Evolutionary conservation across 2,888 invertebrate genomes (phyloP).

Genomic region (Periphyllus acericola): DNA sequence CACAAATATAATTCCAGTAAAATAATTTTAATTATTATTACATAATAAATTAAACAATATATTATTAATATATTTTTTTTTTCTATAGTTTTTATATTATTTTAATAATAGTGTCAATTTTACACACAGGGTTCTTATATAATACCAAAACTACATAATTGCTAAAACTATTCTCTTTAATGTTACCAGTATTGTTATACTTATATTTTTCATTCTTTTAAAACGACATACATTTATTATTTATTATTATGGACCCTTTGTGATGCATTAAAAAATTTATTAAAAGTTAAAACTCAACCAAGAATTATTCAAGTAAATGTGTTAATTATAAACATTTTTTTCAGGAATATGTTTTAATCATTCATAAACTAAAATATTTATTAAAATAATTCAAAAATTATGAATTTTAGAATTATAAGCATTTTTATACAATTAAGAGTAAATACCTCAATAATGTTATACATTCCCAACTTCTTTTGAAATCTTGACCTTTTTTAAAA

Average conservation of each 20-base stretch:
- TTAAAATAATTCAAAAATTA: too few relatives aligned
- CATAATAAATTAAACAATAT: background rate
- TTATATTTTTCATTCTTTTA: background rate
- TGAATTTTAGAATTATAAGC: too few relatives aligned
- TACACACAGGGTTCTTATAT: background rate
- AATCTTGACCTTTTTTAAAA: too few relatives aligned
- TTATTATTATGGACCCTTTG: background rate
- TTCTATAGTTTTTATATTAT: background rate
- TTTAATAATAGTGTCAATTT: background rate
- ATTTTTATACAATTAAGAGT: too few relatives aligned
- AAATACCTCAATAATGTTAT: too few relatives aligned
- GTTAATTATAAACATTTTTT: background rate
- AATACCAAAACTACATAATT: constrained; percentile 17
- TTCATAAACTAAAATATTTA: too few relatives aligned
- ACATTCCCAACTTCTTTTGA: too few relatives aligned
- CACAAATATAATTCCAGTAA: constrained; percentile 15
- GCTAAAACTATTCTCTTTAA: background rate
- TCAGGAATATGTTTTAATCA: background rate
- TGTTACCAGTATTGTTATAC: background rate
- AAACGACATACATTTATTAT: constrained; percentile 23
- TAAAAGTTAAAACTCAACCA: background rate
- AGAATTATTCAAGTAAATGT: background rate
- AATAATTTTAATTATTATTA: constrained; percentile 24
- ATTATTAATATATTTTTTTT: background rate
- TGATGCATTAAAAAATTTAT: background rate